These are phyloP conservation scores for Rousettus leschenaultii DNA, from an alignment of 2,113 vertebrate species.

Conservation along the genomic window DNA sequence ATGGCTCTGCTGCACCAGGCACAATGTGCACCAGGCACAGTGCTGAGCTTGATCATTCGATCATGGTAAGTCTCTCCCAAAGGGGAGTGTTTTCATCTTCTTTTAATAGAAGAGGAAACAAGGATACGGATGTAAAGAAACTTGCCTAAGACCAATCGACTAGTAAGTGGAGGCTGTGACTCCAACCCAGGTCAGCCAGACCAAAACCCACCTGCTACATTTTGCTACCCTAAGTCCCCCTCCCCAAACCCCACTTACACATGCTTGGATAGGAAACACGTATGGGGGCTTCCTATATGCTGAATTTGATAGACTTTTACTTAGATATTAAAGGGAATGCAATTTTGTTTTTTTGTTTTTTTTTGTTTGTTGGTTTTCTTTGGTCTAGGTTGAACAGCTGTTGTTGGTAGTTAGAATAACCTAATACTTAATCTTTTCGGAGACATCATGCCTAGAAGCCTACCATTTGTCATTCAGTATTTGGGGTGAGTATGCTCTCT, in stretches of 20 bases:
- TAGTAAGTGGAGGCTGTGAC: background rate
- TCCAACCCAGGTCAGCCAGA: background rate
- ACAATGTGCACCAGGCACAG: no score
- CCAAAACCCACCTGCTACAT: background rate
- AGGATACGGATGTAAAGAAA: background rate
- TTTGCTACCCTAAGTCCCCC: background rate
- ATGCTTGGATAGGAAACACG: background rate
- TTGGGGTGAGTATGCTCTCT: background rate
- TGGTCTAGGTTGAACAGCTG: background rate
- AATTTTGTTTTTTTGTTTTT: background rate
- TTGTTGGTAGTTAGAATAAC: background rate
- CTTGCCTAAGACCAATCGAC: background rate
- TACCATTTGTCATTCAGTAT: background rate
- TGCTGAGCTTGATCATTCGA: background rate
- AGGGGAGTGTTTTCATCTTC: background rate
- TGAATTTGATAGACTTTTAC: background rate
- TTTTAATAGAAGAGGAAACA: background rate
- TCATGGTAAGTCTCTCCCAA: background rate
- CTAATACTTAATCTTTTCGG: background rate
- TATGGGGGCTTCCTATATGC: background rate
- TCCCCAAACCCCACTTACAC: background rate
- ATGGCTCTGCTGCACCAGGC: background rate
- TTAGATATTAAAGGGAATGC: background rate
- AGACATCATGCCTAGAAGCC: background rate
- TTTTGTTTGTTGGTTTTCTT: background rate